Evolutionary conservation across 2,888 invertebrate genomes (phyloP), one percentile per base, ranked within the genome.

Genomic region (Acanthosepion esculentum): DNA sequence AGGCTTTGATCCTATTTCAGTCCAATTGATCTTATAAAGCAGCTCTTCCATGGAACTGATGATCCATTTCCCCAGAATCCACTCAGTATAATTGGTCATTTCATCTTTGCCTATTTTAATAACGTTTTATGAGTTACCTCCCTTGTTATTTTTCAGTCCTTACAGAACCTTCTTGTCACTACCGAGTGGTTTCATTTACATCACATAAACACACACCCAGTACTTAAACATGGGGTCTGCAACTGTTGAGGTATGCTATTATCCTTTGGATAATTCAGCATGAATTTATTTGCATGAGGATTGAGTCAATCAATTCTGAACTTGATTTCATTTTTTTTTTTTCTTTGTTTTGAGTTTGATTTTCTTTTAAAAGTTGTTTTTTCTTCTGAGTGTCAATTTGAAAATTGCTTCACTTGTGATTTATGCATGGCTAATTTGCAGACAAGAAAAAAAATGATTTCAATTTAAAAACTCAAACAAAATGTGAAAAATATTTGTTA

Each of bases 71-170:
- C 5, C 41, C 41, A 41, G 41, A 41, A 41, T 41, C 41, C 41
- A 41, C 41, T 41, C 41, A 41, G 41, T 41, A 8, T 78, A 12
- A n/a, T n/a, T n/a, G 1, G 12, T 33, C n/a, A 78, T 78, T n/a
- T n/a, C 12, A n/a, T 10, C 78, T n/a, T 59, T 23, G 6, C 5
- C 7, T 23, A 23, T 59, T 59, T 59, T 6, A 20, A 26, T 23
- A 23, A 59, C 59, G 23, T 23, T 59, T 78, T 15, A 78, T 78
- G 78, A 78, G 78, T 78, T n/a, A n/a, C 78, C 78, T 78, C 78
- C 78, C 78, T 78, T 78, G 78, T 78, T 78, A n/a, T 78, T 78
- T 78, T 78, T 78, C 78, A 78, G 78, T 78, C 78, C 33, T n/a
- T n/a, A 78, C 78, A n/a, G n/a, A 78, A 78, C 4, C 15, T 78